Evolutionary conservation across 2,113 vertebrate genomes (phyloP), one percentile per base, ranked within the genome.

Genomic region (Trichechus manatus): DNA sequence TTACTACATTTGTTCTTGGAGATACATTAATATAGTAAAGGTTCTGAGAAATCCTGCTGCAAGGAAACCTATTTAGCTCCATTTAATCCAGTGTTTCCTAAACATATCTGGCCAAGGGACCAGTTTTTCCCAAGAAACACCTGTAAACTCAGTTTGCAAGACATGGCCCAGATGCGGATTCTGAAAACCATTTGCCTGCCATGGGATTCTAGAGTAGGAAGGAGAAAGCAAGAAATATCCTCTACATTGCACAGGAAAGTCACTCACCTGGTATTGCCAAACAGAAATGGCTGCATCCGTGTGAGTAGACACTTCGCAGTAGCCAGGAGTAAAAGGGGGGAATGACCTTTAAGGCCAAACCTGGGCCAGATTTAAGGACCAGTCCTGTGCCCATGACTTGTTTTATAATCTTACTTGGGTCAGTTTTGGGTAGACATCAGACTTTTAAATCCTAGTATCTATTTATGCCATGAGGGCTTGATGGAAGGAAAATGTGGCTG

Each of bases 401-500:
- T 50, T 84, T 91, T 47, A 82, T 27, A 4, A 80, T 91, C 36
- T 81, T 66, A 50, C 9, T 50, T 61, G 63, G 44, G 36, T 91
- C 20, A 4, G 25, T 91, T 59, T 79, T 80, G 44, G 82, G 72
- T 23, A 79, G 29, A 44, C 9, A 25, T 92, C 22, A 53, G 80
- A 72, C 42, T 82, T 87, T 87, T 72, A 81, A 68, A 97, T 90
- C 59, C 63, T 92, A 14, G 36, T 39, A 64, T 81, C 36, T 70
- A 11, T 47, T 87, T 70, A 56, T 42, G 44, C 61, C 39, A 1
- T 33, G 10, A 47, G 29, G 74, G 36, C 15, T 56, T 74, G 11
- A 31, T 11, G n/a, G 70, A 53, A 86, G 80, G 90, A 27, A 66
- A 36, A 11, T 23, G 10, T 64, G 66, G 42, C 78, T 36, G 39